phyloP scores from a whole-genome alignment of 1,140 invertebrate species.

The Saxidomus purpurata region DNA sequence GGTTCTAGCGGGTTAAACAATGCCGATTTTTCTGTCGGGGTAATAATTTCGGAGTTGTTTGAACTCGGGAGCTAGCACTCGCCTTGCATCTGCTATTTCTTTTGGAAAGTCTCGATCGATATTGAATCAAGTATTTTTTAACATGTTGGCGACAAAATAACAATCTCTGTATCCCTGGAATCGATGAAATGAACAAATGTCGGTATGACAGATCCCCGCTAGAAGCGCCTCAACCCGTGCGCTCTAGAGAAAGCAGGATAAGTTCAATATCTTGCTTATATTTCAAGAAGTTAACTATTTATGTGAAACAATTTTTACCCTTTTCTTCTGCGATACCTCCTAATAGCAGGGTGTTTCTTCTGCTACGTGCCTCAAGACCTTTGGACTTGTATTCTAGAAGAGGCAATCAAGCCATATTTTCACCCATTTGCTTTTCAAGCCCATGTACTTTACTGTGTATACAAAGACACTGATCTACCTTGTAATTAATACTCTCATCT shows the following conservation, averaged over 20 bases:
- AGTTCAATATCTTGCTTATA: background rate
- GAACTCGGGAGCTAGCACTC: background rate
- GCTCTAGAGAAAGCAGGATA: background rate
- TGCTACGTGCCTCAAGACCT: conserved; percentile 7
- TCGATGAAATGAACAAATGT: conserved; percentile 14
- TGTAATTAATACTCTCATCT: background rate
- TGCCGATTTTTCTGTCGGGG: background rate
- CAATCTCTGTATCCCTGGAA: background rate
- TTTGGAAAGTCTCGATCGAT: conserved; percentile 35
- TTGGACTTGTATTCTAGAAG: conserved; percentile 26
- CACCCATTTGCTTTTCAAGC: background rate
- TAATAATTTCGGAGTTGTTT: background rate
- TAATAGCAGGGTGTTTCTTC: conserved; percentile 21
- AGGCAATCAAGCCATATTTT: background rate
- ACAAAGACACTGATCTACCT: background rate
- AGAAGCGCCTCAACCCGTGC: background rate
- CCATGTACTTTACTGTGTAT: background rate
- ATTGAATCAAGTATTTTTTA: background rate
- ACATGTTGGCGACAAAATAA: background rate
- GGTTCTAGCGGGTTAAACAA: conserved; percentile 10
- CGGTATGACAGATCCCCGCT: background rate
- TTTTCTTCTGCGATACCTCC: background rate
- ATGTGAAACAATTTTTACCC: background rate
- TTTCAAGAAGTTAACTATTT: background rate
- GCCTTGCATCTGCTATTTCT: background rate